phyloP scores from a whole-genome alignment of 2,888 invertebrate genomes.

The Harpagoxenus sublaevis region DNA sequence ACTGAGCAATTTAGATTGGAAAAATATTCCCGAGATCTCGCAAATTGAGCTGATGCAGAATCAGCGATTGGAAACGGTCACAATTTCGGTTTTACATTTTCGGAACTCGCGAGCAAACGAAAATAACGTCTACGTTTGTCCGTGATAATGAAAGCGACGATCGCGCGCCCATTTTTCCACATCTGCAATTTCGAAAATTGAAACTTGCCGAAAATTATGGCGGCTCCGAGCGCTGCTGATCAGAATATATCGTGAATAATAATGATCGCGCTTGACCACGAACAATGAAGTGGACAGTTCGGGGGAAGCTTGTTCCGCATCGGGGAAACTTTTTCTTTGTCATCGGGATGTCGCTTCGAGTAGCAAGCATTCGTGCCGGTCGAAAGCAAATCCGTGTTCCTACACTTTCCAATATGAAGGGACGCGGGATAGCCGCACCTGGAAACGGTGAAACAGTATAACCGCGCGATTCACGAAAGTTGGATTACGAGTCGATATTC shows the following conservation, averaged over 20 bases:
- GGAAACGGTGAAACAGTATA: slow-evolving; percentile 48
- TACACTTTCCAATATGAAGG: slow-evolving; percentile 59
- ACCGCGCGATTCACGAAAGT: slow-evolving; percentile 42
- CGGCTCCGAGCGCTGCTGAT: neutral
- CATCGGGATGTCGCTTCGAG: slow-evolving; percentile 47
- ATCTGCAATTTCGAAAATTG: slow-evolving; percentile 8
- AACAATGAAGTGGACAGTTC: slow-evolving; percentile 39
- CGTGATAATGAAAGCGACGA: slow-evolving; percentile 39
- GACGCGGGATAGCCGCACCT: slow-evolving; percentile 16
- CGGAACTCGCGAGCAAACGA: neutral
- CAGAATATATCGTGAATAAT: slow-evolving; percentile 27
- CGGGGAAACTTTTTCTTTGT: slow-evolving; percentile 54
- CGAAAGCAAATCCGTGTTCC: slow-evolving; percentile 62
- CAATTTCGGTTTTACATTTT: slow-evolving; percentile 39
- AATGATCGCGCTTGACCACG: slow-evolving; percentile 24
- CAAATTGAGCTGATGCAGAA: slow-evolving; percentile 8
- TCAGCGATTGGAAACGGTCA: slow-evolving; percentile 1
- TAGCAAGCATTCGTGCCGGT: slow-evolving; percentile 43
- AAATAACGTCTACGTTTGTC: slow-evolving; percentile 27
- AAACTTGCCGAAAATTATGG: slow-evolving; percentile 25
- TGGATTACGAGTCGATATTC: slow-evolving; percentile 38
- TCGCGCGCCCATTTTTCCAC: slow-evolving; percentile 5
- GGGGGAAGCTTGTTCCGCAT: slow-evolving; percentile 40
- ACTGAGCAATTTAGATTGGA: neutral
- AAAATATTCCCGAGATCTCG: slow-evolving; percentile 7